These are phyloP conservation scores for Melitaea cinxia DNA, from an alignment of 1,140 invertebrate species.

Conservation along the genomic window DNA sequence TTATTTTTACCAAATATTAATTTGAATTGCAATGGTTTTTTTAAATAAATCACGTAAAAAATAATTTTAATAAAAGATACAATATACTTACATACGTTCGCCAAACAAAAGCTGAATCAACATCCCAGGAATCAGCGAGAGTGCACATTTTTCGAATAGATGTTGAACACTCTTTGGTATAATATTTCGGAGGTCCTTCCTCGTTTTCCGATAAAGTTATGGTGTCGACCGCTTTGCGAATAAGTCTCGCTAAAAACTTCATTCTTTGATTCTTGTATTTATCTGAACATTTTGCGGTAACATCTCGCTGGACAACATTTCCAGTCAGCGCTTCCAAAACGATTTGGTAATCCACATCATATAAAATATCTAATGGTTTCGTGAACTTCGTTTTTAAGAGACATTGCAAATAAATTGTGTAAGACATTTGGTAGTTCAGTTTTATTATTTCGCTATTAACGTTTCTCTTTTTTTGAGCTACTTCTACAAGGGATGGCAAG, in stretches of 20 bases:
- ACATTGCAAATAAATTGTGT: slow-evolving; percentile 89
- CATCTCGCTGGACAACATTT: slow-evolving; percentile 51
- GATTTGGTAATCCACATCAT: slow-evolving; percentile 84
- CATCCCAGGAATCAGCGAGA: slow-evolving; percentile 90
- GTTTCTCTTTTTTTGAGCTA: slow-evolving; percentile 88
- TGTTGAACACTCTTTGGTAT: slow-evolving; percentile 82
- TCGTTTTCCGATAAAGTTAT: slow-evolving; percentile 73
- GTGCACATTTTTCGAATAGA: slow-evolving; percentile 88
- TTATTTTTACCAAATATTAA: slow-evolving; percentile 11
- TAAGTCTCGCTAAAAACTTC: slow-evolving; percentile 85
- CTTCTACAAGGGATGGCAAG: slow-evolving; percentile 86
- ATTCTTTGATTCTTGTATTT: slow-evolving; percentile 82
- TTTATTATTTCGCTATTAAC: slow-evolving; percentile 89
- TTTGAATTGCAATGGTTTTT: not conserved
- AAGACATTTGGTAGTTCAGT: slow-evolving; percentile 89
- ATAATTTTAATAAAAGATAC: not conserved
- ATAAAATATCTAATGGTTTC: slow-evolving; percentile 89
- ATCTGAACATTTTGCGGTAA: slow-evolving; percentile 60
- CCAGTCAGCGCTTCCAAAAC: slow-evolving; percentile 66
- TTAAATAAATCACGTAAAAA: not conserved
- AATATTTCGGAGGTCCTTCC: slow-evolving; percentile 52
- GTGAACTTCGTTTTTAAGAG: slow-evolving; percentile 88
- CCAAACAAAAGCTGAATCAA: slow-evolving; percentile 88
- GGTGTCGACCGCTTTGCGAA: slow-evolving; percentile 85
- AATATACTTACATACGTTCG: slow-evolving; percentile 84